These are phyloP conservation scores for Brachionus paranguensis DNA, from an alignment of 1,140 invertebrate genomes.

Conservation along the genomic window DNA sequence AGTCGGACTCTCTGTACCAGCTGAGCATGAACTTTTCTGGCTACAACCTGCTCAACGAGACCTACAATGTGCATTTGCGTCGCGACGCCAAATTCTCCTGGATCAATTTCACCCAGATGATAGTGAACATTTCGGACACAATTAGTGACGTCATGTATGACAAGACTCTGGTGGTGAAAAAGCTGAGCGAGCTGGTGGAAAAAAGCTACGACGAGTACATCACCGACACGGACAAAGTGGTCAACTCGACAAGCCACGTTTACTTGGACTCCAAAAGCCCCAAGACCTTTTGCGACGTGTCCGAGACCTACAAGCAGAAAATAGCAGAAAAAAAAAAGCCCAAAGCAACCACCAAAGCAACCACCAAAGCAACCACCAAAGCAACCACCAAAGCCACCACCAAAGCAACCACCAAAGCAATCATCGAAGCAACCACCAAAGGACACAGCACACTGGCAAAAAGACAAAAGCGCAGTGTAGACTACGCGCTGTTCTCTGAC, in stretches of 20 bases:
- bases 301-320: background rate
- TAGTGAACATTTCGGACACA: conserved; percentile 27
- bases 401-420: background rate
- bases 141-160: conserved; percentile 25
- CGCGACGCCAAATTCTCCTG: conserved; percentile 20
- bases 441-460: background rate
- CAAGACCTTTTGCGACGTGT: conserved; percentile 27
- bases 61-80: background rate
- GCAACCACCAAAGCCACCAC: background rate
- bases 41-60: conserved; percentile 18
- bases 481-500: background rate
- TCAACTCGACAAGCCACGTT: conserved; percentile 12
- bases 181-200: background rate
- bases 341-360: background rate
- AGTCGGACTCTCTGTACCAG: background rate
- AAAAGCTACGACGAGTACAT: background rate
- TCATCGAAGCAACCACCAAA: no score
- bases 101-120: conserved; percentile 39
- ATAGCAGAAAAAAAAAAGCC: background rate
- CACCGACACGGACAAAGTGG: conserved; percentile 8
- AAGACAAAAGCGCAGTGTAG: background rate
- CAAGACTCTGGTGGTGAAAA: conserved; percentile 26
- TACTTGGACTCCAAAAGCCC: conserved; percentile 26
- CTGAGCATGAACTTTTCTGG: conserved; percentile 21
- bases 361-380: background rate